phyloP scores from a whole-genome alignment of 2,113 vertebrate genomes.

The Sylvietta virens region DNA sequence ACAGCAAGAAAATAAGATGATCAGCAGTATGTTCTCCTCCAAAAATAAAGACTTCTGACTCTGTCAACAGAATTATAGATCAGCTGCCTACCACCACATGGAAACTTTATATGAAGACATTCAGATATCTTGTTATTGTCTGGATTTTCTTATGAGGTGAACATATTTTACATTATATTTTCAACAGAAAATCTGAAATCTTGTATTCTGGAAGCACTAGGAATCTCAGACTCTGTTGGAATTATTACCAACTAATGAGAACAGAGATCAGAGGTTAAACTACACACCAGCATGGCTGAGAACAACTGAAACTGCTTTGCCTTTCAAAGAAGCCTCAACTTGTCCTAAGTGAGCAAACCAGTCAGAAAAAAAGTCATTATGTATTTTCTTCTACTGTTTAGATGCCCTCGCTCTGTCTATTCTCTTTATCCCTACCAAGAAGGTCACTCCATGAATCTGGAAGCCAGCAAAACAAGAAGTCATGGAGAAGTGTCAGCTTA shows the following conservation, averaged over 20 bases:
- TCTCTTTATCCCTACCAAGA: background rate
- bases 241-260: background rate
- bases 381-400: background rate
- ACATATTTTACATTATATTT: background rate
- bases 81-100: background rate
- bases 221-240: background rate
- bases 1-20: background rate
- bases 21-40: background rate
- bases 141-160: background rate
- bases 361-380: background rate
- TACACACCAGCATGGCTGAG: background rate
- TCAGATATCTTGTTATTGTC: background rate
- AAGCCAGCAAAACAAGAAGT: background rate
- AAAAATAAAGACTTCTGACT: background rate
- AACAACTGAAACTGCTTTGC: background rate
- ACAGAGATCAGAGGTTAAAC: background rate
- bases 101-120: background rate
- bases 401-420: background rate
- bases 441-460: background rate
- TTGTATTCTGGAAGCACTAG: background rate
- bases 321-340: background rate
- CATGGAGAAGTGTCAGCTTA: background rate
- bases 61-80: background rate
- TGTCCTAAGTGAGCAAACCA: background rate
- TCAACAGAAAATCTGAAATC: background rate